Base-by-base conservation (phyloP, 2,797 vertebrate genomes). In the Smutsia temminckii region DNA sequence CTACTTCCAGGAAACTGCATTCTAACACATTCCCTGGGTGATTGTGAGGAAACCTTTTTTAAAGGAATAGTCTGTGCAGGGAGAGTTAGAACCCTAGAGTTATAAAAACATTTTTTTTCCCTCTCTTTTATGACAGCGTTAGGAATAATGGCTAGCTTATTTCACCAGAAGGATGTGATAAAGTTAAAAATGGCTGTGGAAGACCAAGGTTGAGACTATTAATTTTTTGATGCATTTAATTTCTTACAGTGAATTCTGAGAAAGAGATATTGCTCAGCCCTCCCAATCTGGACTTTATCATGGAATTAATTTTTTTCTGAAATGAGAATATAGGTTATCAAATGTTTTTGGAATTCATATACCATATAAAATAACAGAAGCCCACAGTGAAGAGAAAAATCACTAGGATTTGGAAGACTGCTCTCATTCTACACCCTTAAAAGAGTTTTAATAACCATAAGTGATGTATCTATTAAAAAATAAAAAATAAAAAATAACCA, bases 261-360 rank as follows among this genome's bases (percentile, higher is more conserved):
- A 11, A 46, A 46, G 46, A 46, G 46, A 46, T 46, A 46, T 18
- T 69, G 3, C 77, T 40, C 40, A 89, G 74, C 10, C 53, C 21
- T 17, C 8, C 55, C 57, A 85, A 59, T 53, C 13, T 78, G 55
- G n/a, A 37, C 55, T 86, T 95, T 75, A 40, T n/a, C 7, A 37
- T 84, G 46, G 42, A 72, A 89, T 80, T 78, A 13, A 49, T 61
- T 83, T 96, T 95, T 91, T 63, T 96, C 32, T 75, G 23, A 86
- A 93, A 55, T 69, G n/a, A 78, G 42, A 95, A 81, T 42, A 83
- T 5, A 78, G 68, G 17, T 83, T 89, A 66, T 29, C 68, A 89
- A 46, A 74, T 78, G 25, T 78, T 95, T 78, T 68, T 17, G n/a
- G 13, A 89, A 93, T 80, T 92, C 72, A 92, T 2, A 66, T 61